These are phyloP conservation scores for Xanthostigma xanthostigma DNA, from an alignment of 2,888 invertebrate genomes.

Conservation along the genomic window DNA sequence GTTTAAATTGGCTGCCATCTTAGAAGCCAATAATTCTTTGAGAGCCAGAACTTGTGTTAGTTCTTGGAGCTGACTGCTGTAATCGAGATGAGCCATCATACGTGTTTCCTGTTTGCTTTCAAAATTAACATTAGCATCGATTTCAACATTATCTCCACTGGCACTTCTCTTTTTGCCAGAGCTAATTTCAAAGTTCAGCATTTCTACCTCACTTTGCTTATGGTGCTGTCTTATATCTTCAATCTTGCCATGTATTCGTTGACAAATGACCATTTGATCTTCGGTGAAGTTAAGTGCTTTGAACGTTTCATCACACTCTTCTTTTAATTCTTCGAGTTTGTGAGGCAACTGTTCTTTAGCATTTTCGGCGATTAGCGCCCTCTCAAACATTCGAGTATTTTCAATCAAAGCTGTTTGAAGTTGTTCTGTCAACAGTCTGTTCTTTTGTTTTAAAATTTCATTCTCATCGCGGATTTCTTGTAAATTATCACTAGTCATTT, in stretches of 20 bases:
- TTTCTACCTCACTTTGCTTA: neutral
- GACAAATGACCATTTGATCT: neutral
- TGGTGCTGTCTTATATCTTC: neutral
- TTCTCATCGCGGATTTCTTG: constrained; percentile 31
- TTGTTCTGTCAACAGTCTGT: constrained; percentile 46
- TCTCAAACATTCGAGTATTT: constrained; percentile 55
- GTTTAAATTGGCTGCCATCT: constrained; percentile 40
- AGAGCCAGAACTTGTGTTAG: constrained; percentile 53
- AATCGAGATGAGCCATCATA: constrained; percentile 49
- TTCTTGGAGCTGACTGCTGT: constrained; percentile 51
- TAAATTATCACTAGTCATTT: constrained; percentile 30
- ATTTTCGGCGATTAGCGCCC: constrained; percentile 50
- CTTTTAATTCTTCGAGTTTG: constrained; percentile 41
- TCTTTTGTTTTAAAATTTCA: constrained; percentile 40
- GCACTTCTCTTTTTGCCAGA: constrained; percentile 15
- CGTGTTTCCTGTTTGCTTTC: constrained; percentile 48
- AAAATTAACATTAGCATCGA: constrained; percentile 28
- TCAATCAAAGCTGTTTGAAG: constrained; percentile 48
- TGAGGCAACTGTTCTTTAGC: constrained; percentile 49
- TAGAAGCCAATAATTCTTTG: constrained; percentile 47
- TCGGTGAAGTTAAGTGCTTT: constrained; percentile 32
- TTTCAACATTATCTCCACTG: constrained; percentile 17
- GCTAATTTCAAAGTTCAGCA: constrained; percentile 3
- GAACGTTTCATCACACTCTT: constrained; percentile 41
- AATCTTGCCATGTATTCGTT: constrained; percentile 3